Evolutionary conservation across 2,113 vertebrate genomes (phyloP).

Genomic region (Pongo abelii): DNA sequence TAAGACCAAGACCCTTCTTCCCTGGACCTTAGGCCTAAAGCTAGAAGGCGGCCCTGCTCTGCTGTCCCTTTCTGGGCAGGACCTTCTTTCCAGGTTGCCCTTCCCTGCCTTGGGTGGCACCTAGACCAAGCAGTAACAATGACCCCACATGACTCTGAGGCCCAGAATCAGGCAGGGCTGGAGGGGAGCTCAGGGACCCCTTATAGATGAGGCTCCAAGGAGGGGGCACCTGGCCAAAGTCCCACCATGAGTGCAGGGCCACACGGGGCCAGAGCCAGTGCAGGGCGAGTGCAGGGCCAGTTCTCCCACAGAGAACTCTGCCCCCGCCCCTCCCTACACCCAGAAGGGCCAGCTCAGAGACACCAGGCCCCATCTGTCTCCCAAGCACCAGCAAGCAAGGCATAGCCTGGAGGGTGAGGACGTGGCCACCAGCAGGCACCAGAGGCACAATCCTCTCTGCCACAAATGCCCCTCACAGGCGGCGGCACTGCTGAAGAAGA

Average conservation of each 20-base stretch:
- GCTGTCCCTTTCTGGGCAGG: neutral
- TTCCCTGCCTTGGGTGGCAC: neutral
- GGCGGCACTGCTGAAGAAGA: neutral
- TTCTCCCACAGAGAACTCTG: neutral
- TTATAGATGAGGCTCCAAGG: neutral
- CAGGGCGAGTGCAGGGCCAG: too few species aligned
- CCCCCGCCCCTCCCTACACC: neutral
- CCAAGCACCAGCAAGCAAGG: neutral
- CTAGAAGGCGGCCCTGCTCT: neutral
- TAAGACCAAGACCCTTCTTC: neutral
- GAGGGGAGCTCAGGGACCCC: neutral
- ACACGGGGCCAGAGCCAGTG: neutral
- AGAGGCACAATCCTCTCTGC: neutral
- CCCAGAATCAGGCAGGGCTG: neutral
- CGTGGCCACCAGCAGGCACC: neutral
- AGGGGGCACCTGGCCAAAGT: neutral
- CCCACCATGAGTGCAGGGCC: neutral
- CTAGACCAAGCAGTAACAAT: neutral
- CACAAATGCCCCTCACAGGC: neutral
- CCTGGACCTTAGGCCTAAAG: neutral
- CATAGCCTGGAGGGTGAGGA: neutral
- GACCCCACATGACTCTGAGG: neutral
- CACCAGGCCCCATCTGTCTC: neutral
- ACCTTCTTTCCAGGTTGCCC: neutral
- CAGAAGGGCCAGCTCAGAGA: neutral